Conservation (phyloP, 2,888 invertebrate species). For the Apeira syringaria region DNA sequence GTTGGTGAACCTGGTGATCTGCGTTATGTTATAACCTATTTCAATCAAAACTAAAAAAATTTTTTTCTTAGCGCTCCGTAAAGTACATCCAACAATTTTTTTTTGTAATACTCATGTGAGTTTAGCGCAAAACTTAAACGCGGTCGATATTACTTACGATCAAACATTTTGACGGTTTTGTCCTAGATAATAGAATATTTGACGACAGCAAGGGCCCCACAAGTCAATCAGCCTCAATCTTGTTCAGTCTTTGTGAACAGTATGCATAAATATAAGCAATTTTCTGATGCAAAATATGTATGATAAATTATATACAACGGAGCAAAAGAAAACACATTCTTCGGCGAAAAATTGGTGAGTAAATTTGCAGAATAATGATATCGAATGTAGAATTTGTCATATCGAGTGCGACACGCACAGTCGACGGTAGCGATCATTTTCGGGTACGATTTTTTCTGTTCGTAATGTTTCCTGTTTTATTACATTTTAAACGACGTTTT, state of each 20-base stretch:
- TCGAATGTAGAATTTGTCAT: slow-evolving; percentile 2
- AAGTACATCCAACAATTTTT: not conserved
- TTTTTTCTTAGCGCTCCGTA: too few relatives aligned
- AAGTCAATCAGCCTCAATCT: not conserved
- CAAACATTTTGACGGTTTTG: too few relatives aligned
- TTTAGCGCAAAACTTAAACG: too few relatives aligned
- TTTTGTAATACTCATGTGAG: too few relatives aligned
- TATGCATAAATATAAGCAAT: slow-evolving; percentile 5
- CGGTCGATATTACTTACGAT: too few relatives aligned
- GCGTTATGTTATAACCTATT: too few relatives aligned
- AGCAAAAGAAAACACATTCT: slow-evolving; percentile 7
- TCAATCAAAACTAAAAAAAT: too few relatives aligned
- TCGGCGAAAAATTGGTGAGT: slow-evolving; percentile 1
- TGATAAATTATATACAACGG: slow-evolving; percentile 2
- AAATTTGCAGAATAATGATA: slow-evolving; percentile 9
- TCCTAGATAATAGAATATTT: too few relatives aligned
- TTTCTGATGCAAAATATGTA: slow-evolving; percentile 10
- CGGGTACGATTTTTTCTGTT: too few relatives aligned
- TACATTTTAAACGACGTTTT: too few relatives aligned
- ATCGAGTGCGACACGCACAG: not conserved
- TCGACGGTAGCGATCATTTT: not conserved
- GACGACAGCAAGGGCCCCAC: not conserved
- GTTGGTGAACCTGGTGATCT: too few relatives aligned
- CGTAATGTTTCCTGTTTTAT: too few relatives aligned
- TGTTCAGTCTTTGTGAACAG: not conserved